These are phyloP conservation scores for Patella caerulea DNA, from an alignment of 2,888 invertebrate species.

Conservation along the genomic window DNA sequence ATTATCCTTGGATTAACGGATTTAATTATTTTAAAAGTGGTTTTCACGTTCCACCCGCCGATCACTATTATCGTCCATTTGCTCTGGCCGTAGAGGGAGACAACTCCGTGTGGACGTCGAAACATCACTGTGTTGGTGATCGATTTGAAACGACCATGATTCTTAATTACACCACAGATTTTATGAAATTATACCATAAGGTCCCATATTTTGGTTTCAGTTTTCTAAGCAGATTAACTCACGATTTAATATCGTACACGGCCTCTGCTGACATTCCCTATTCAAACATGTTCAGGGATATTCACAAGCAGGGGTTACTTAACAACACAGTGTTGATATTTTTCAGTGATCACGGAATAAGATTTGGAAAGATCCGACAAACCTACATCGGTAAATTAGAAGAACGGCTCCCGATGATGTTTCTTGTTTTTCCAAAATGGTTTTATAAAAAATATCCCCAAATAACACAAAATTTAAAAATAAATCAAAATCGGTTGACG, in stretches of 20 bases:
- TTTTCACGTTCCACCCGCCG: constrained; percentile 83
- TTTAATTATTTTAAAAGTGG: constrained; percentile 86
- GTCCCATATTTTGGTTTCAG: constrained; percentile 84
- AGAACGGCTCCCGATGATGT: constrained; percentile 86
- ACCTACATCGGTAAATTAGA: constrained; percentile 85
- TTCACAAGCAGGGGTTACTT: constrained; percentile 55
- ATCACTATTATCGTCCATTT: constrained; percentile 86
- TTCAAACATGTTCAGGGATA: constrained; percentile 75
- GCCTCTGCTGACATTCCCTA: constrained; percentile 80
- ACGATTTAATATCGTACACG: constrained; percentile 86
- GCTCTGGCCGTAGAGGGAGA: constrained; percentile 75
- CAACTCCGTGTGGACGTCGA: constrained; percentile 44
- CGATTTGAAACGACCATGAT: constrained; percentile 80
- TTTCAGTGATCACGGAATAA: constrained; percentile 89
- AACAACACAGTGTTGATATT: constrained; percentile 49
- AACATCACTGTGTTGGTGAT: constrained; percentile 77
- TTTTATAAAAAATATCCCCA: constrained; percentile 78
- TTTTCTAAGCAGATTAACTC: constrained; percentile 87
- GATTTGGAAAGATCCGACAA: constrained; percentile 85
- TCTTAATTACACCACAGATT: constrained; percentile 78
- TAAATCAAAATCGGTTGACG: constrained; percentile 79
- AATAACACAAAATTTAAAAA: constrained; percentile 78
- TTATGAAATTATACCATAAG: constrained; percentile 76
- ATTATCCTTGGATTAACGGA: constrained; percentile 82
- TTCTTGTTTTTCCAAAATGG: constrained; percentile 81